Evolutionary conservation across 2,797 vertebrate species (phyloP).

Genomic region (Leptatherina wallacei): DNA sequence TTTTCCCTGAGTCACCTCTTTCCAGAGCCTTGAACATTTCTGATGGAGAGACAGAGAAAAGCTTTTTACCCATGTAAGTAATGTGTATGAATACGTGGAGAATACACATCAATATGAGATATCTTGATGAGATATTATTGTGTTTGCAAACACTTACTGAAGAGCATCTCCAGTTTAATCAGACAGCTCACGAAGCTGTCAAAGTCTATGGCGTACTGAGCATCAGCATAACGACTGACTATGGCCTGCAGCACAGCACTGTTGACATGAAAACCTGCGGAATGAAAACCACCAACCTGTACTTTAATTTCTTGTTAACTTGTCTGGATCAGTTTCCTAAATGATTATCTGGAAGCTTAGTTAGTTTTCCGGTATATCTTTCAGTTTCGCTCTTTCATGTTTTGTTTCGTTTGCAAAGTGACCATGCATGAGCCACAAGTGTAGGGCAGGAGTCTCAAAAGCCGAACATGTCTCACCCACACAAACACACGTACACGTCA

Average conservation of each 20-base stretch:
- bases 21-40: slow-evolving; percentile 83
- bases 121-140: background rate
- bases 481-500: background rate
- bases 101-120: background rate
- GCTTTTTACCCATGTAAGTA: background rate
- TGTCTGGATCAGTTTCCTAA: background rate
- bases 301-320: background rate
- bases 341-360: background rate
- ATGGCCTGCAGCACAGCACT: slow-evolving; percentile 84
- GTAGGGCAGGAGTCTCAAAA: slow-evolving; percentile 15
- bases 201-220: slow-evolving; percentile 84
- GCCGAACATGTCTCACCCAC: too few relatives aligned
- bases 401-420: slow-evolving; percentile 27
- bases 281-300: slow-evolving; percentile 2
- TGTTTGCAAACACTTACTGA: slow-evolving; percentile 83
- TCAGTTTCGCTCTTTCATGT: slow-evolving; percentile 22
- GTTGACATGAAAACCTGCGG: slow-evolving; percentile 86
- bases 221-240: slow-evolving; percentile 76
- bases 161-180: slow-evolving; percentile 89
- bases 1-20: slow-evolving; percentile 69
- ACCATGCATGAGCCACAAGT: background rate
- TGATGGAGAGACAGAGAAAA: slow-evolving; percentile 45
- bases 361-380: slow-evolving; percentile 7
- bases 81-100: background rate
- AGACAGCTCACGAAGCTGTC: slow-evolving; percentile 89